Conservation (phyloP, 1,140 invertebrate species). For the Lepidurus arcticus region DNA sequence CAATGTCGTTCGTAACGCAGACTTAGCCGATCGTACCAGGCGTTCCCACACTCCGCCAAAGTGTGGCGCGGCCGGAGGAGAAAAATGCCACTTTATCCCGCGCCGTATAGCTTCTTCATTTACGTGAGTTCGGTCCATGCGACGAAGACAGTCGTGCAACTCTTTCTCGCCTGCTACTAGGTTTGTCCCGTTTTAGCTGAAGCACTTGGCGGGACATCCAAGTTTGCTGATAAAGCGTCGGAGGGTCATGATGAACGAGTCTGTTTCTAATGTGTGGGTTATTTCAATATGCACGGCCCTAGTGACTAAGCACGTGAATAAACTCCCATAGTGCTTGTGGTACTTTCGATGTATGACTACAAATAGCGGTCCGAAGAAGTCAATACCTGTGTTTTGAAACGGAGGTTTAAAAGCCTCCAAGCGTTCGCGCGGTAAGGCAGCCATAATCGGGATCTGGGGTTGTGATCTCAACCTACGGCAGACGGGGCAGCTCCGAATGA, state of each 20-base stretch:
- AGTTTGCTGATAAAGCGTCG: slow-evolving; percentile 38
- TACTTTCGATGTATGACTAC: slow-evolving; percentile 34
- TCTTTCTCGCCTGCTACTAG: slow-evolving; percentile 39
- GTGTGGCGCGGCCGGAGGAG: slow-evolving; percentile 28
- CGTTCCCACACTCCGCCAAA: slow-evolving; percentile 35
- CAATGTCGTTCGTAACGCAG: slow-evolving; percentile 30
- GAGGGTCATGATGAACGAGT: slow-evolving; percentile 38
- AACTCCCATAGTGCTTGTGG: slow-evolving; percentile 39
- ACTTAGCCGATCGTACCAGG: slow-evolving; percentile 33
- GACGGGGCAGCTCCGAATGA: slow-evolving; percentile 33
- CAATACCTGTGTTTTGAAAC: slow-evolving; percentile 33
- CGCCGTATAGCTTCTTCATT: not conserved
- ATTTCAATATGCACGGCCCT: slow-evolving; percentile 42
- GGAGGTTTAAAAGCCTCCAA: not conserved
- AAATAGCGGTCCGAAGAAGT: slow-evolving; percentile 35
- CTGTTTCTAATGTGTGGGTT: slow-evolving; percentile 37
- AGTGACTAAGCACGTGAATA: slow-evolving; percentile 40
- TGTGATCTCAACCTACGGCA: slow-evolving; percentile 35
- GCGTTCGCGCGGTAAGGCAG: slow-evolving; percentile 18
- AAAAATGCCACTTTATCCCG: slow-evolving; percentile 31
- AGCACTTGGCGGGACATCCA: slow-evolving; percentile 37
- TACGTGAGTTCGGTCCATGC: slow-evolving; percentile 31
- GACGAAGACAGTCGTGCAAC: slow-evolving; percentile 29
- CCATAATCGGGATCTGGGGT: slow-evolving; percentile 31
- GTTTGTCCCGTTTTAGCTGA: slow-evolving; percentile 42